A percentile compares a stretch with the other conserved stretches of the same genome.
Conservation (phyloP, 2,797 vertebrate species). For the Schizopygopsis pylzovi region DNA sequence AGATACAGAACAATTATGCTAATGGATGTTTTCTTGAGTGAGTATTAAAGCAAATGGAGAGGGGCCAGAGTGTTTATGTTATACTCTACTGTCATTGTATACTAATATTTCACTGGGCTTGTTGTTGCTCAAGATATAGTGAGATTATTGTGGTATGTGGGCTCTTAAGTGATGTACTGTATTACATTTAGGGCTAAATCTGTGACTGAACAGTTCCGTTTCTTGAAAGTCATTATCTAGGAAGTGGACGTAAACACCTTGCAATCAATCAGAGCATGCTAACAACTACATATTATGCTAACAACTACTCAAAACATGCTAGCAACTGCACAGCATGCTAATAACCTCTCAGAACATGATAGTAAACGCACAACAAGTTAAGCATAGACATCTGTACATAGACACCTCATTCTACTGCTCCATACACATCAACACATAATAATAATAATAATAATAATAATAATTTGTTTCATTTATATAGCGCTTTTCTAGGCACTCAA, state of each 20-base stretch:
- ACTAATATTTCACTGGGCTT: not conserved
- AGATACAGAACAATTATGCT: slow-evolving; percentile 87
- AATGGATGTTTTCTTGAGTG: slow-evolving; percentile 68
- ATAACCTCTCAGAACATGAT: not conserved
- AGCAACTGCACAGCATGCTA: not conserved
- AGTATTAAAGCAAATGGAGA: slow-evolving; percentile 39
- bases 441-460: too few relatives aligned
- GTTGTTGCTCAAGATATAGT: not conserved
- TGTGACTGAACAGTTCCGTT: not conserved
- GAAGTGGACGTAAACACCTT: not conserved
- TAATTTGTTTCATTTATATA: too few relatives aligned
- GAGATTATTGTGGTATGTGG: not conserved
- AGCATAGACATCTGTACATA: not conserved
- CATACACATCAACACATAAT: not conserved
- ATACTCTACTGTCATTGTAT: slow-evolving; percentile 14
- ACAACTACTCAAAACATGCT: not conserved
- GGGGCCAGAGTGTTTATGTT: slow-evolving; percentile 24
- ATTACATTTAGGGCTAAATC: not conserved
- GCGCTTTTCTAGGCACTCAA: too few relatives aligned
- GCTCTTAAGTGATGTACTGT: not conserved
- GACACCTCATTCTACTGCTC: not conserved
- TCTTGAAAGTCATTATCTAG: not conserved
- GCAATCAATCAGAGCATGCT: too few relatives aligned
- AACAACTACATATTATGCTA: not conserved
- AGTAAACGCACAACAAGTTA: not conserved